Evolutionary conservation across 2,888 invertebrate species (phyloP), one percentile per base, ranked within the genome.

Genomic region (Trichogramma evanescens): DNA sequence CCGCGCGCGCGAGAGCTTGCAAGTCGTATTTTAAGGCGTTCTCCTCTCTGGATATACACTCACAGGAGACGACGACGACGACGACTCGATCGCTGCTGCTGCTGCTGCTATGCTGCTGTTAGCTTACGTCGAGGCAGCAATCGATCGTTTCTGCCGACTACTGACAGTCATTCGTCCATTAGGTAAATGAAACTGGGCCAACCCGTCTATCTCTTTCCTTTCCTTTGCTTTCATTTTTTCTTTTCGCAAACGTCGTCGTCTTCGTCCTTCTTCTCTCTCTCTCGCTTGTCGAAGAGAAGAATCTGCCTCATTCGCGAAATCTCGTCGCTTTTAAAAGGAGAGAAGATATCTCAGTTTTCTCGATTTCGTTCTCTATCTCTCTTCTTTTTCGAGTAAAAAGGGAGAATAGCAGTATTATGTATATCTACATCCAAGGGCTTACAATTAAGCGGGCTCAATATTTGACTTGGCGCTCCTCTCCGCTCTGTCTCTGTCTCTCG

Each of bases 121-220:
- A 26, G 26, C 48, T 10, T 48, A 48, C 10, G 48, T 13, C 48
- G 26, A 2, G 26, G 6, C n/a, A 13, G 26, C 48, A 48, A 48
- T 48, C 48, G 48, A 48, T 48, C n/a, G 48, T 13, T 48, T 10
- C 26, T 26, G 26, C 26, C 26, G 26, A 26, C 26, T 26, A 26
- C 26, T 26, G 26, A 26, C 26, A 26, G 26, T 26, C 26, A 13
- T 13, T 48, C 48, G 48, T 59, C 61, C 58, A 61, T 63, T 63
- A 61, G 54, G 58, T 54, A 59, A 63, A 63, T 63, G 61, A 63
- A 63, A 61, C 58, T 63, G 49, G 58, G 61, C 61, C 63, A 63
- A 54, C 48, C 48, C 6, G 48, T 48, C 48, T 13, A 10, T 6
- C 9, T 44, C 26, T 26, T 26, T 26, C 26, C 26, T 26, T 26